Evolutionary conservation across 1,140 invertebrate species (phyloP), one percentile per base, ranked within the genome.

Genomic region (Sinonovacula constricta): DNA sequence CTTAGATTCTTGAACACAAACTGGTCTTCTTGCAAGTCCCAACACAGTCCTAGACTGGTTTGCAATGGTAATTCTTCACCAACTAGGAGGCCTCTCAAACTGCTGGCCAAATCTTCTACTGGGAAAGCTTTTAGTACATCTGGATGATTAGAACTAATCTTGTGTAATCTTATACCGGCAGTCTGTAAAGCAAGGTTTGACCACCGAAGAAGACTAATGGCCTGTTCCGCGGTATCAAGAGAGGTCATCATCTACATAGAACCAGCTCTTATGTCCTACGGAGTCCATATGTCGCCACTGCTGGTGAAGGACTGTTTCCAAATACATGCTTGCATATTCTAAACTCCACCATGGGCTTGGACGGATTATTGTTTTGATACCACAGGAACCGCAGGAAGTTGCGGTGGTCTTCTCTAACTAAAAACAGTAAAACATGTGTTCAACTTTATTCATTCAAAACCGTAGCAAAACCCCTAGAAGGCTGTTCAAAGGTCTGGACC

Each of bases 401-500:
- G 0, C 56, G 49, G 28, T 76, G 36, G 22, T 62, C n/a, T 4
- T 53, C 15, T 4, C 31, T 0, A 3, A 81, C 79, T 4, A 22
- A 36, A 81, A 75, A 5, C 34, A 31, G 30, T 68, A 53, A 49
- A 70, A 70, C 68, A 57, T 70, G 12, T 70, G 68, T 59, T 78
- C 75, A n/a, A 68, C 30, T 39, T 22, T 30, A 1, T 76, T 33
- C 34, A 56, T 18, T 24, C 83, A 62, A 34, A 84, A 84, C 30
- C 79, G 39, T n/a, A 81, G 36, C 1, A 84, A 54, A 83, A 68
- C 1, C 51, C 70, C 2, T 68, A 22, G 10, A 84, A 34, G 49
- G 49, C 28, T 36, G 28, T 85, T 81, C 91, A 90, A 0, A 92
- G 51, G 39, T 83, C 68, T n/a, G 81, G 78, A 39, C 81, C 78